Percentiles rank a stretch among this genome's conserved stretches.
Conservation (phyloP, 2,797 vertebrate species). For the Chanos chanos region DNA sequence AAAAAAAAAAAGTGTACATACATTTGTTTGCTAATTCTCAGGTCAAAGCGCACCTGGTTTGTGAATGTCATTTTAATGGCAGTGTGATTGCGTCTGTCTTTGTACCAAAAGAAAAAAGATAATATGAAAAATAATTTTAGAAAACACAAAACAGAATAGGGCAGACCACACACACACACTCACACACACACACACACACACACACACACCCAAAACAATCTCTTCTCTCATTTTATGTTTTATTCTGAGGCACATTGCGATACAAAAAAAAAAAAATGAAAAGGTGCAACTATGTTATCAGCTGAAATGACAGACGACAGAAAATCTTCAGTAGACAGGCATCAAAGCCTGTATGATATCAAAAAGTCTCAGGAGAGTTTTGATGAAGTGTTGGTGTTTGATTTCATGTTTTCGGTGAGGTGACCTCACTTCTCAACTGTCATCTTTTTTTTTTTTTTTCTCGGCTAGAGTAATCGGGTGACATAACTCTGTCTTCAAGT, state of each 20-base stretch:
- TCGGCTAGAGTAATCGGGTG: constrained; percentile 10
- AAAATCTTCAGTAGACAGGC: constrained; percentile 10
- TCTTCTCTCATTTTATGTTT: not conserved
- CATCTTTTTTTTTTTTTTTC: constrained; percentile 16
- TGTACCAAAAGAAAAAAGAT: too few species aligned
- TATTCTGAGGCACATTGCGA: constrained; percentile 5
- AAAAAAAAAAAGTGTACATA: constrained; percentile 23
- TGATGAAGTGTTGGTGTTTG: constrained; percentile 14
- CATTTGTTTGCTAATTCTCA: constrained; percentile 15
- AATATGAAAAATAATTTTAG: too few species aligned
- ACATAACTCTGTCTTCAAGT: constrained; percentile 2
- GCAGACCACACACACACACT: too few species aligned
- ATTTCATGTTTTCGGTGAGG: constrained; percentile 12
- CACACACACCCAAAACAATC: not conserved
- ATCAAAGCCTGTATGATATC: constrained; percentile 22
- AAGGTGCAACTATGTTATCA: constrained; percentile 9
- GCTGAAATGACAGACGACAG: constrained; percentile 11
- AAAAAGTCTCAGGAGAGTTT: constrained; percentile 11
- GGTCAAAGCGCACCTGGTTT: constrained; percentile 12
- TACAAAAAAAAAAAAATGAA: not conserved
- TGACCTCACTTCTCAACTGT: not conserved
- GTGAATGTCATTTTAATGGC: too few species aligned
- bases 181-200: too few species aligned
- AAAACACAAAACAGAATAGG: too few species aligned
- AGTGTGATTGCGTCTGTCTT: too few species aligned